phyloP scores from a whole-genome alignment of 2,888 invertebrate genomes.

The Autographa pulchrina region DNA sequence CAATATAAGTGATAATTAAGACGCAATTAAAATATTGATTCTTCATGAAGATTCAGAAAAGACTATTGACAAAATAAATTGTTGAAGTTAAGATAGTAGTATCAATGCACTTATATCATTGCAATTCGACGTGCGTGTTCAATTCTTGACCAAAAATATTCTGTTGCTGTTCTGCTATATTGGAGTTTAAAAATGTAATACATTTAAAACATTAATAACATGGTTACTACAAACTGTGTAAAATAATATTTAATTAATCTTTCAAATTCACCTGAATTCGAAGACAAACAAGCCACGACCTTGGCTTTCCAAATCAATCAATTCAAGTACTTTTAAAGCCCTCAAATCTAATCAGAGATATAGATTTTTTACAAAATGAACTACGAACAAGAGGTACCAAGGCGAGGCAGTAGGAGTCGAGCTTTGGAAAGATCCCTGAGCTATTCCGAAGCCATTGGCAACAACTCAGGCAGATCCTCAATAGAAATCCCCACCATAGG shows the following conservation, averaged over 20 bases:
- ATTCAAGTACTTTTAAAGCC: background rate
- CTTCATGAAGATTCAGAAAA: background rate
- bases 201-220: background rate
- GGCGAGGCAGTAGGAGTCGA: slow-evolving; percentile 75
- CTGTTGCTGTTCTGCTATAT: too few relatives aligned
- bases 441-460: slow-evolving; percentile 85
- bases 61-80: background rate
- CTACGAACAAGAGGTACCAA: slow-evolving; percentile 64
- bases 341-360: background rate
- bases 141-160: too few relatives aligned
- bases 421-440: slow-evolving; percentile 82
- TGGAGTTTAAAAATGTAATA: too few relatives aligned
- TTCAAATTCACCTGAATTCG: too few relatives aligned
- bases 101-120: too few relatives aligned
- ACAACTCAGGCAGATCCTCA: slow-evolving; percentile 76
- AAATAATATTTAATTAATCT: background rate
- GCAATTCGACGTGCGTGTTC: too few relatives aligned
- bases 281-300: background rate
- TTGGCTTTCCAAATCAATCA: background rate
- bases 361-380: slow-evolving; percentile 48
- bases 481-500: slow-evolving; percentile 82
- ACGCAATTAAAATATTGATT: background rate
- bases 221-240: background rate
- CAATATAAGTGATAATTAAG: background rate
- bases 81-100: background rate